Evolutionary conservation across 2,888 invertebrate species (phyloP).

Genomic region (Epinotia bilunana): DNA sequence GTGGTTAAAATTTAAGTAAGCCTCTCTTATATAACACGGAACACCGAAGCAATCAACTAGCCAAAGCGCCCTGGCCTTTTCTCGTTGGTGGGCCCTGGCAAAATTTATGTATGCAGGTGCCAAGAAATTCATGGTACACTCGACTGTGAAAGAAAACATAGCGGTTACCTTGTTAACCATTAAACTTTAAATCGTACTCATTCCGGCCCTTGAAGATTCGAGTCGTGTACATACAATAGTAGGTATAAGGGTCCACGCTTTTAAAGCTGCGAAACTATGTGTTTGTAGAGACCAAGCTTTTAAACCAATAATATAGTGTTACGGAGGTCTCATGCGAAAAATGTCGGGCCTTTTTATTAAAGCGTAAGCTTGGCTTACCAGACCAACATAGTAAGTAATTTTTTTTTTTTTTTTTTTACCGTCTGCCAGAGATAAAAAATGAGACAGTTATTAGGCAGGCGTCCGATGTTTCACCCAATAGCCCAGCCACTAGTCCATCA

Average conservation of each 20-base stretch:
- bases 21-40: background rate
- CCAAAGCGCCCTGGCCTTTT: background rate
- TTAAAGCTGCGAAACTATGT: background rate
- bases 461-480: too few relatives aligned
- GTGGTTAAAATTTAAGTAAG: background rate
- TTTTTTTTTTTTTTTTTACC: too few relatives aligned
- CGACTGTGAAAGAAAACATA: conserved; percentile 32
- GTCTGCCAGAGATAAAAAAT: too few relatives aligned
- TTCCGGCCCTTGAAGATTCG: conserved; percentile 28
- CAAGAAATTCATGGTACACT: conserved; percentile 36
- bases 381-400: too few relatives aligned
- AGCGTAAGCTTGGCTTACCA: too few relatives aligned
- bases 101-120: conserved; percentile 36
- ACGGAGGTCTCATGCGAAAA: too few relatives aligned
- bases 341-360: too few relatives aligned
- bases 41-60: conserved; percentile 20
- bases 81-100: conserved; percentile 6
- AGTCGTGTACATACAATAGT: conserved; percentile 14
- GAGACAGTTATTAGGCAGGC: too few relatives aligned
- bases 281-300: background rate
- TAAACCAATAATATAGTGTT: background rate
- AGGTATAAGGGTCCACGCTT: conserved; percentile 5
- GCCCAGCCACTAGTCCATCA: too few relatives aligned
- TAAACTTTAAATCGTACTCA: conserved; percentile 42
- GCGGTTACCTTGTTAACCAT: conserved; percentile 40